phyloP scores from a whole-genome alignment of 2,797 vertebrate genomes.

The Sandelia bainsii region DNA sequence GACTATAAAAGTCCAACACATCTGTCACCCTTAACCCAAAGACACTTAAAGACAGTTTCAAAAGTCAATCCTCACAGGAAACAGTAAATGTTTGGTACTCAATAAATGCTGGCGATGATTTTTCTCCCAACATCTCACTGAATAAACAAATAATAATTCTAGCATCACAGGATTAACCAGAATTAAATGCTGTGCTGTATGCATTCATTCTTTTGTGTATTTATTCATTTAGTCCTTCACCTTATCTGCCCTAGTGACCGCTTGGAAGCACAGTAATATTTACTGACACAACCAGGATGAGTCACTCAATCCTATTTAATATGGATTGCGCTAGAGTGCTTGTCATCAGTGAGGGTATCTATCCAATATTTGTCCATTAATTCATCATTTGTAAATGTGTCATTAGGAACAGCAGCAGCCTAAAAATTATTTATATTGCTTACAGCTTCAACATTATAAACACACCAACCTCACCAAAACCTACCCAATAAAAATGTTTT shows the following conservation, averaged over 20 bases:
- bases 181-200: neutral
- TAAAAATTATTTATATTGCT: constrained; percentile 8
- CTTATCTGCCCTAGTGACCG: neutral
- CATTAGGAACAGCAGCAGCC: constrained; percentile 29
- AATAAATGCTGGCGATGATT: neutral
- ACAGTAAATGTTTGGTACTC: neutral
- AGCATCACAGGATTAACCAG: neutral
- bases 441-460: neutral
- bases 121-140: neutral
- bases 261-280: neutral
- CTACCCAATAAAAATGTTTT: constrained; percentile 40
- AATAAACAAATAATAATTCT: neutral
- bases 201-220: neutral
- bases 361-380: constrained; percentile 17
- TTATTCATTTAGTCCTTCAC: neutral
- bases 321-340: neutral
- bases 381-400: constrained; percentile 17
- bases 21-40: no score
- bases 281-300: constrained; percentile 2
- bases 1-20: no score
- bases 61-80: neutral
- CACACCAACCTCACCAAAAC: constrained; percentile 7
- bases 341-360: neutral
- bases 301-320: constrained; percentile 7
- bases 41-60: neutral